Base-by-base conservation (phyloP, 1,140 invertebrate genomes). In the Drosophila persimilis region DNA sequence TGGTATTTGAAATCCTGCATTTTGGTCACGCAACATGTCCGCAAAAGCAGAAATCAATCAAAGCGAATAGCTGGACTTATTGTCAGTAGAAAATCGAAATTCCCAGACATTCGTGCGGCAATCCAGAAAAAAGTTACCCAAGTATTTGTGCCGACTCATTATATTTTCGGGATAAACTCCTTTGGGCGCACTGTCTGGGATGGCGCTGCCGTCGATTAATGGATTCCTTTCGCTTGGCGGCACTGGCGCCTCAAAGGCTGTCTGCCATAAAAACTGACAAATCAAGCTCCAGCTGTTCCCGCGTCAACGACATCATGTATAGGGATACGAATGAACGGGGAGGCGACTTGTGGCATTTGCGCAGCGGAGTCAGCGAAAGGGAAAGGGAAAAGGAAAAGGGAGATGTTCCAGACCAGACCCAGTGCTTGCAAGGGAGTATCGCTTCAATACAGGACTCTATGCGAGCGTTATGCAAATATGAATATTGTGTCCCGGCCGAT, bases 261-360 rank as follows among this genome's bases (percentile, higher is more conserved):
- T 55, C 48, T 74, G 61, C 72, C 48, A 74, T 66, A 74, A 66
- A 74, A 74, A 59, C 72, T 74, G 72, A 74, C 72, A 74, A 74
- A 74, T 74, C 72, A 74, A 74, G 71, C 66, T 74, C 72, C 72
- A 74, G 72, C 72, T 74, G 72, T 66, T 74, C 74, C 71, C 56
- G 55, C 72, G 70, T 73, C 71, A 73, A 74, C 71, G 55, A 65
- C 72, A 73, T 58, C 53, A 70, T 48, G 15, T 26, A 70, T 53
- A 46, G 3, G 31, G 31, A 35, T 35, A 9, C 31, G 31, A 35
- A 35, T 9, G 31, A 5, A 35, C 31, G 31, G 11, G 31, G 9
- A 35, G 31, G 31, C 31, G 31, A 35, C 31, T 35, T 35, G 31
- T 35, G 31, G 31, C 31, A 62, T 56, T 44, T 69, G 65, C 65